A percentile compares a stretch with the other conserved stretches of the same genome.
These are phyloP conservation scores for Diarsia brunnea DNA, from an alignment of 2,888 invertebrate species.

Conservation along the genomic window DNA sequence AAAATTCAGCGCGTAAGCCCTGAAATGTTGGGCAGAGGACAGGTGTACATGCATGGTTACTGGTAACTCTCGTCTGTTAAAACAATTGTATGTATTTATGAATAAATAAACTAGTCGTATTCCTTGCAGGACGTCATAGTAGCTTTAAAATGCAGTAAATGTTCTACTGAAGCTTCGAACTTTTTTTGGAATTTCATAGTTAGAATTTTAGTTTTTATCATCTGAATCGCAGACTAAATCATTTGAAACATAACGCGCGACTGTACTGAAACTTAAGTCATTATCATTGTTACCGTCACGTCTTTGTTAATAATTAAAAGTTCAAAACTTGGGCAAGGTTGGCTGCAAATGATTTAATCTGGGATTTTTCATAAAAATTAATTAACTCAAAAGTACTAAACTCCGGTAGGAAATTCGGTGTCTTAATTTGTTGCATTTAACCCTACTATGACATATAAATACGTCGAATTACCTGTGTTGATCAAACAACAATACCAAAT, in stretches of 20 bases:
- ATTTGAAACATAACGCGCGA: no score
- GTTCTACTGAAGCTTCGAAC: no score
- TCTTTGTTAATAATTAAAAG: no score
- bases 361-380: not conserved
- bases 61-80: no score
- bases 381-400: not conserved
- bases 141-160: not conserved
- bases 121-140: not conserved
- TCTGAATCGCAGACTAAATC: no score
- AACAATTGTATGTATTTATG: no score
- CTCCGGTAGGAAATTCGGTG: not conserved
- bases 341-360: not conserved
- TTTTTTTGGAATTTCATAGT: no score
- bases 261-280: no score
- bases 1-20: not conserved
- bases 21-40: not conserved
- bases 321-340: not conserved
- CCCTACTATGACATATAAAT: not conserved
- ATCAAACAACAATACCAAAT: not conserved
- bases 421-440: not conserved
- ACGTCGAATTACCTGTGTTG: not conserved
- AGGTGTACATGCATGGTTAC: no score
- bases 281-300: no score
- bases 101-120: no score
- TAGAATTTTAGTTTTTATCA: no score